Evolutionary conservation across 1,140 invertebrate species (phyloP).

Genomic region (Drosophila sp.): DNA sequence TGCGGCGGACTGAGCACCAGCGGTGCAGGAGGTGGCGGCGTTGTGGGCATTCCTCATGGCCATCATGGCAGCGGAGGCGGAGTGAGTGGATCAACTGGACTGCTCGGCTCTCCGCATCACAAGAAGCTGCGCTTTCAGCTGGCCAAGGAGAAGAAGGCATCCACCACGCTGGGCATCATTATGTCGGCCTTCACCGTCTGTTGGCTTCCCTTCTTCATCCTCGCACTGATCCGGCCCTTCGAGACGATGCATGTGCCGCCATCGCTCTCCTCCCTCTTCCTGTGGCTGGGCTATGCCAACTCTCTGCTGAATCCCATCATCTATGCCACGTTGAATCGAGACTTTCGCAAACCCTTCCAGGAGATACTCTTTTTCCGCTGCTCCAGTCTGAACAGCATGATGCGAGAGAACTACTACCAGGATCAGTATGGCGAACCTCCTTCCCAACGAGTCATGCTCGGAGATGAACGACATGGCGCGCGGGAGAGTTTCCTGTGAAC

Average conservation of each 20-base stretch:
- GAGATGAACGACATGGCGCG: slow-evolving; percentile 81
- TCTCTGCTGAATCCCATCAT: slow-evolving; percentile 96
- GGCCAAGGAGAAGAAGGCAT: slow-evolving; percentile 96
- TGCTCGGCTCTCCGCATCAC: slow-evolving; percentile 87
- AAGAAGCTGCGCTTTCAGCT: slow-evolving; percentile 92
- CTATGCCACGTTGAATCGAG: slow-evolving; percentile 95
- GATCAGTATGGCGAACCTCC: slow-evolving; percentile 94
- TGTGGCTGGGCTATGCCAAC: slow-evolving; percentile 97
- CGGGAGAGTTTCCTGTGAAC: slow-evolving; percentile 84
- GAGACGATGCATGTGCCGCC: slow-evolving; percentile 89
- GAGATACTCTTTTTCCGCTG: slow-evolving; percentile 95
- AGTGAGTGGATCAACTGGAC: slow-evolving; percentile 71
- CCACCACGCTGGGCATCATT: slow-evolving; percentile 98
- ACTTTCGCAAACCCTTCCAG: slow-evolving; percentile 96
- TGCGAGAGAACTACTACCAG: slow-evolving; percentile 96
- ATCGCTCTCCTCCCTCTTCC: slow-evolving; percentile 90
- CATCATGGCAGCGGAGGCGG: slow-evolving; percentile 74
- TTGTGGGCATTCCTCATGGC: slow-evolving; percentile 35
- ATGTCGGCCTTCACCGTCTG: slow-evolving; percentile 98
- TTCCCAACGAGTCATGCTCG: slow-evolving; percentile 83
- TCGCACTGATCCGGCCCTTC: slow-evolving; percentile 94
- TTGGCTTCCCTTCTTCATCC: slow-evolving; percentile 98
- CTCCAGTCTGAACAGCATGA: slow-evolving; percentile 94
- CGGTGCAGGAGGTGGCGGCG: slow-evolving; percentile 47
- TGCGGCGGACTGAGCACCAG: slow-evolving; percentile 70